Base-by-base conservation (phyloP, 2,888 invertebrate species). In the Xestoiulus laeticollis region DNA sequence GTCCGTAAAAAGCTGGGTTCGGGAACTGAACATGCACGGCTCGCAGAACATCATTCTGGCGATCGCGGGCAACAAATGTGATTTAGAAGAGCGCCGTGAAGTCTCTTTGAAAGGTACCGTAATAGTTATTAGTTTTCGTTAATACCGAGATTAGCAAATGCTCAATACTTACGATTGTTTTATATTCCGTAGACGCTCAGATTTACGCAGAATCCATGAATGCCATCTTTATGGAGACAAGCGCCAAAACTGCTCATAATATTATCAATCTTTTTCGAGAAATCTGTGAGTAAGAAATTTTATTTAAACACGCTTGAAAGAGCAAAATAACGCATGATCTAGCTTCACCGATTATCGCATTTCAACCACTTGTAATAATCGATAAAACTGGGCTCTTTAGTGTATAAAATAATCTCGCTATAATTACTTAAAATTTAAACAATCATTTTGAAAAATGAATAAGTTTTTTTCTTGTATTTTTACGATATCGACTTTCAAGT, bases 1-100 rank as follows among this genome's bases (percentile, higher is more conserved):
- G 87, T 90, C 92, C 19, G 91, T 92, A 3, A 92, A 92, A 89
- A 90, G 90, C n/a, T 92, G 92, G 92, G 90, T 92, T 3, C 90
- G 90, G 83, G 92, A 92, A 89, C 89, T 92, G 84, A 90, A 90
- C 85, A 90, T 91, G 85, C 91, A 92, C 90, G 91, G 91, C 8
- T 90, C 92, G 5, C 89, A 90, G 6, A 90, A 91, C 87, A 91
- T 92, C 84, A 91, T 92, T 22, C 88, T 92, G 87, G 92, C 92
- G 5, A 91, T 92, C 26, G 92, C 92, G 44, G 92, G 92, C n/a
- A 92, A 92, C 88, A 92, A 92, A 89, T 90, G 90, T 90, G 92
- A 92, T 89, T 90, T 92, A 8, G 91, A 91, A 38, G 92, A 92
- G 87, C 90, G 91, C 26, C 87, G 92, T 86, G 92, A 92, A 89